Percentiles rank a stretch among this genome's conserved stretches.
Conservation (phyloP, 1,140 invertebrate genomes). For the Aphelinus certus region DNA sequence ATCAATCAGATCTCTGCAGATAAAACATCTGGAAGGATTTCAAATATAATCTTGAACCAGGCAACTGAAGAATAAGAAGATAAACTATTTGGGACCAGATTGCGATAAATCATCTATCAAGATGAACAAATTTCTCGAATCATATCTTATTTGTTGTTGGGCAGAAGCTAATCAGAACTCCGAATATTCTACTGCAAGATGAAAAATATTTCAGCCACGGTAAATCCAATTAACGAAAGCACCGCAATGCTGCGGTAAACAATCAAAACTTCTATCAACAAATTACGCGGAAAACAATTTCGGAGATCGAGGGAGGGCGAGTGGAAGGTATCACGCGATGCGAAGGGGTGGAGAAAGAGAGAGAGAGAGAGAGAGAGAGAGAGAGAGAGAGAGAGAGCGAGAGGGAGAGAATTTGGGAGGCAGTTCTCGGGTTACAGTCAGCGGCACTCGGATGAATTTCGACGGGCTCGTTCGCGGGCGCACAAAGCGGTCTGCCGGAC, state of each 20-base stretch:
- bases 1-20: too few species aligned
- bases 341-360: neutral
- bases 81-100: too few species aligned
- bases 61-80: too few species aligned
- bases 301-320: conserved; percentile 8
- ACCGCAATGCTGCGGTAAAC: neutral
- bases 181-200: neutral
- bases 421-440: neutral
- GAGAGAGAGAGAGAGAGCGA: neutral
- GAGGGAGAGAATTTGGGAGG: too few species aligned
- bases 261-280: conserved; percentile 30
- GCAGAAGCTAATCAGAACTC: conserved; percentile 7
- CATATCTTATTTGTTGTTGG: too few species aligned
- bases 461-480: conserved; percentile 53
- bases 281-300: conserved; percentile 26
- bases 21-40: too few species aligned
- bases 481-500: conserved; percentile 62
- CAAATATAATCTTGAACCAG: too few species aligned
- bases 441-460: conserved; percentile 45
- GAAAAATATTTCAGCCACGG: neutral
- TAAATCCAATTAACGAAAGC: conserved; percentile 11
- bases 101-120: too few species aligned
- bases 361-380: conserved; percentile 36
- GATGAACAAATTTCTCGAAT: too few species aligned
- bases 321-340: conserved; percentile 19